Base-by-base conservation (phyloP, 2,113 vertebrate genomes). In the Boleophthalmus pectinirostris region DNA sequence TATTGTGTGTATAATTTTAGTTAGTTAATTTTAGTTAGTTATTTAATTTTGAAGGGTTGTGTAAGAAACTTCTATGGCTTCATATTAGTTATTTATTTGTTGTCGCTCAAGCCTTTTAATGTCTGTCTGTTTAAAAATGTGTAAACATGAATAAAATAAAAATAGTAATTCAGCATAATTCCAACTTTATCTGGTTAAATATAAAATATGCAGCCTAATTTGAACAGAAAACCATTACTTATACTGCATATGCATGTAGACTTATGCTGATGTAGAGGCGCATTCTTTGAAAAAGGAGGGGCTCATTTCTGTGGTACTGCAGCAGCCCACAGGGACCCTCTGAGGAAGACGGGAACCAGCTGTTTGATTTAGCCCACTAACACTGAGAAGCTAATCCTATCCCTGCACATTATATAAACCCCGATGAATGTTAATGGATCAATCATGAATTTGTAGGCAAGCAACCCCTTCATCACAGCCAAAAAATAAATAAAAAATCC, bases 341-440 rank as follows among this genome's bases (percentile, higher is more conserved):
- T 73, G 79, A 47, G 81, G 78, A 79, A 86, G 86, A 86, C 64
- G 66, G 82, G 87, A 89, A 80, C 81, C 89, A 89, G 89, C 87
- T 88, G 90, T 85, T 85, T 86, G 86, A 80, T 84, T 87, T 81
- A 83, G 80, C 85, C 75, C 75, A 82, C 84, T 88, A 84, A 85
- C 85, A 79, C 79, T 79, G 79, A 85, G 87, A 69, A 84, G 82
- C 68, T 82, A 88, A 87, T 88, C 78, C 75, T 89, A 68, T 72
- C 84, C 75, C 82, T 68, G 77, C 70, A 80, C 82, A 85, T 85
- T 70, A 82, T 81, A 87, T 80, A 75, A 87, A 0, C 68, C 78
- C 82, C 87, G 87, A 82, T 79, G 72, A 88, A 83, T 85, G 87
- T 89, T 87, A 90, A 90, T 85, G 73, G 84, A 76, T 84, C 82